Evolutionary conservation across 2,113 vertebrate genomes (phyloP), one percentile per base, ranked within the genome.

Genomic region (Lycocorax pyrrhopterus): DNA sequence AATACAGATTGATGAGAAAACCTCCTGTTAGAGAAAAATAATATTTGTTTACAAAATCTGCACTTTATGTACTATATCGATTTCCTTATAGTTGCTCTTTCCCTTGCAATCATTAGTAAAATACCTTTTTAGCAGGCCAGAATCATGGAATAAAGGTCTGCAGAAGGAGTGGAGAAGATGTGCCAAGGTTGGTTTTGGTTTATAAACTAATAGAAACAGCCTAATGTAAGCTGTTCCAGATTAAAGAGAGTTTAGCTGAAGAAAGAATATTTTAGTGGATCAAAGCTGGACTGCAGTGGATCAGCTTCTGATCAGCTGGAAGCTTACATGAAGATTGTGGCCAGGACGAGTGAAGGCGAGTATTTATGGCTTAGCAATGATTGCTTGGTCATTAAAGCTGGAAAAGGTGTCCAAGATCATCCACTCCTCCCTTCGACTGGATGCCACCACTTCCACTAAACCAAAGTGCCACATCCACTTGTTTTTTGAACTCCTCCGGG

Each of bases 1-100:
- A 91, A 69, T 29, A 66, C 20, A 87, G 49, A 72, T 2, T 58
- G 37, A 91, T 69, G 46, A 81, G 74, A 95, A 84, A 91, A 93
- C 72, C 23, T 87, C 58, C 72, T 87, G 44, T 52, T 76, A 49
- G 60, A 89, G 60, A 84, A 94, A 73, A 90, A 13, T 1, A 64
- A 14, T 19, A 58, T 64, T 78, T 90, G 13, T 32, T 93, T 87
- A 47, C 18, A 89, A 56, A 91, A 93, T 73, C 32, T 69, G 33
- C 18, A 44, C 39, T 14, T 66, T 74, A n/a, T 29, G 14, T 37
- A 32, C 32, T 37, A 1, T 67, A 90, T 13, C 69, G 74, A 33
- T 87, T 64, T 78, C 29, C 29, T 32, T 66, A 56, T 39, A 66
- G 58, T 41, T 47, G 87, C 68, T 84, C 47, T 23, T 79, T 89